Conservation (phyloP, 2,113 vertebrate genomes). For the Rousettus leschenaultii region DNA sequence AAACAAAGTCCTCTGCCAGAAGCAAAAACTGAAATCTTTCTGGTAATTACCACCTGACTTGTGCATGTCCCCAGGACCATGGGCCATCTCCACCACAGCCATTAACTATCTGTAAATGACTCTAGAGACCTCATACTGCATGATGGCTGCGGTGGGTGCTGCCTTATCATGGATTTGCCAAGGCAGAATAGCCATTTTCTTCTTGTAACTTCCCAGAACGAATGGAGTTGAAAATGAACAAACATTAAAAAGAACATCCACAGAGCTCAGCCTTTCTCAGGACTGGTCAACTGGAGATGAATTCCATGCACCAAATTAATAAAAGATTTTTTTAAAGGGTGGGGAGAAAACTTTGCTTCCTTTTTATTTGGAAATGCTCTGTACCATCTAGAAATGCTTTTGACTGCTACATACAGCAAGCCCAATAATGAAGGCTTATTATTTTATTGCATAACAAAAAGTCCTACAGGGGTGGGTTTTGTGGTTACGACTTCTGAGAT, state of each 20-base stretch:
- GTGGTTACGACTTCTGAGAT: background rate
- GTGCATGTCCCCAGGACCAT: background rate
- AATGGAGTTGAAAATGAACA: background rate
- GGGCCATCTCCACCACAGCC: background rate
- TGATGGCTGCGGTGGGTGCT: background rate
- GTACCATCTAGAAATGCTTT: background rate
- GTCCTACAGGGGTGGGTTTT: background rate
- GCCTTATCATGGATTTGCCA: background rate
- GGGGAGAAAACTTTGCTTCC: background rate
- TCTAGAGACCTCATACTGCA: background rate
- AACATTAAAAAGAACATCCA: background rate
- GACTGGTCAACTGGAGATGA: background rate
- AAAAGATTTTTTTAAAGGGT: background rate
- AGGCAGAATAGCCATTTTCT: background rate
- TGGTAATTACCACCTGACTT: constrained; percentile 13
- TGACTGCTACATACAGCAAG: background rate
- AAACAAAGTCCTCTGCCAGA: constrained; percentile 46
- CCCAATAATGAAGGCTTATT: background rate
- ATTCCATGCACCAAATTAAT: background rate
- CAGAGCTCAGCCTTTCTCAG: background rate
- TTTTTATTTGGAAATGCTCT: background rate
- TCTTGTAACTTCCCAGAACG: background rate
- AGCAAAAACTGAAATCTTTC: constrained; percentile 19
- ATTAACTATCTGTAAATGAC: background rate
- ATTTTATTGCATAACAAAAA: background rate